These are phyloP conservation scores for Umimayanthus chanpuru DNA, from an alignment of 92 coral and sea anemone genomes.

Conservation along the genomic window DNA sequence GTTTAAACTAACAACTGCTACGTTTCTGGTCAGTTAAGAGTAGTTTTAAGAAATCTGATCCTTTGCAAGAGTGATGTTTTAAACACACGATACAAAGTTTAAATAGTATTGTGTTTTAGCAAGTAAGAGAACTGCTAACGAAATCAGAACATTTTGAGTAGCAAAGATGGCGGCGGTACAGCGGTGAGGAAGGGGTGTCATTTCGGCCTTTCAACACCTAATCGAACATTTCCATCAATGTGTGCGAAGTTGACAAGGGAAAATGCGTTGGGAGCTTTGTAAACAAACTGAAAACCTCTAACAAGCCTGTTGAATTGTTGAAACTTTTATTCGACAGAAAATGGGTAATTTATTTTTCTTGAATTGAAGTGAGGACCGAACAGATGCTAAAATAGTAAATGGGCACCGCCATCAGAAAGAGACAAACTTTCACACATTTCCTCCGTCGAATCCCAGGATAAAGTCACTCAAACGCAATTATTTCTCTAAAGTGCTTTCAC, in stretches of 20 bases:
- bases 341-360: background rate
- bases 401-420: conserved; percentile 54
- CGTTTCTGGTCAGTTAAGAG: conserved; percentile 70
- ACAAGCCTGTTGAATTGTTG: conserved; percentile 30
- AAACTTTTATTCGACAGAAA: conserved; percentile 4
- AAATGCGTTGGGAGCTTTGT: conserved; percentile 42
- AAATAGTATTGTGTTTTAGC: conserved; percentile 78
- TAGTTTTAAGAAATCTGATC: conserved; percentile 92
- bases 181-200: conserved; percentile 38
- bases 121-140: conserved; percentile 53
- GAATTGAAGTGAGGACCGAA: conserved; percentile 31
- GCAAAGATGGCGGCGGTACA: conserved; percentile 49
- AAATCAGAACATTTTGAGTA: conserved; percentile 41
- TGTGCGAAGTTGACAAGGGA: conserved; percentile 25
- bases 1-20: conserved; percentile 78
- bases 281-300: conserved; percentile 38
- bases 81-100: conserved; percentile 92
- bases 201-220: conserved; percentile 44
- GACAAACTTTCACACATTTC: conserved; percentile 57
- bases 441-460: conserved; percentile 59
- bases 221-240: conserved; percentile 47
- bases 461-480: conserved; percentile 67
- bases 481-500: conserved; percentile 65
- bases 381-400: conserved; percentile 47
- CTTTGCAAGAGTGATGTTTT: conserved; percentile 73